phyloP scores from a whole-genome alignment of 2,797 vertebrate species.

The Ptychadena robeensis region DNA sequence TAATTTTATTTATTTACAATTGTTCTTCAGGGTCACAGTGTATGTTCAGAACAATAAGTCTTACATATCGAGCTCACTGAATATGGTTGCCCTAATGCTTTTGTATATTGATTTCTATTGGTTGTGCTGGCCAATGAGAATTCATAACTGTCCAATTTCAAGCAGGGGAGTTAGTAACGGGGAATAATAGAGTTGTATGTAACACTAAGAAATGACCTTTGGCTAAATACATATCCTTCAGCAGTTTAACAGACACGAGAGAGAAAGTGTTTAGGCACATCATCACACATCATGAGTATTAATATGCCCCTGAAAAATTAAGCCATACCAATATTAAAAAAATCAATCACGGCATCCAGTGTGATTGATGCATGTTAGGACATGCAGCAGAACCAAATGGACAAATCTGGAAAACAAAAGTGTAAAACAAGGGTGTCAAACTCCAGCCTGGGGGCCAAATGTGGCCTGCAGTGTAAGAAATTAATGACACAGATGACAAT shows the following conservation, averaged over 20 bases:
- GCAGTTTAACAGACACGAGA: slow-evolving; percentile 61
- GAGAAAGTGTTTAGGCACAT: slow-evolving; percentile 49
- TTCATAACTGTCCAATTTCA: slow-evolving; percentile 55
- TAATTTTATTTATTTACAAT: too few species aligned
- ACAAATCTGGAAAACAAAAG: not conserved
- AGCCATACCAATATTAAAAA: slow-evolving; percentile 54
- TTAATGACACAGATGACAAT: too few species aligned
- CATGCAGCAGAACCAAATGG: not conserved
- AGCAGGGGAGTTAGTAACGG: slow-evolving; percentile 48
- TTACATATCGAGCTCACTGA: too few species aligned
- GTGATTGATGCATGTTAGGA: not conserved
- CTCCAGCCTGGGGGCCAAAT: too few species aligned
- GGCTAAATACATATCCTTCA: slow-evolving; percentile 61
- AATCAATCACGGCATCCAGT: slow-evolving; percentile 49
- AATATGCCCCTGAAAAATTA: slow-evolving; percentile 60
- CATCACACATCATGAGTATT: slow-evolving; percentile 59
- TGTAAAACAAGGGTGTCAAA: too few species aligned
- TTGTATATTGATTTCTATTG: not conserved
- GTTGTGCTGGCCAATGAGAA: slow-evolving; percentile 47
- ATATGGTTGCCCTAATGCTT: slow-evolving; percentile 5
- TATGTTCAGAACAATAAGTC: too few species aligned
- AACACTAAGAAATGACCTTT: slow-evolving; percentile 60
- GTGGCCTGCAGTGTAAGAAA: too few species aligned
- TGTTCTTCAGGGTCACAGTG: too few species aligned
- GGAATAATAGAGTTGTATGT: slow-evolving; percentile 60